Conservation (phyloP, 64 coral and sea anemone genomes). For the Actinia equina region DNA sequence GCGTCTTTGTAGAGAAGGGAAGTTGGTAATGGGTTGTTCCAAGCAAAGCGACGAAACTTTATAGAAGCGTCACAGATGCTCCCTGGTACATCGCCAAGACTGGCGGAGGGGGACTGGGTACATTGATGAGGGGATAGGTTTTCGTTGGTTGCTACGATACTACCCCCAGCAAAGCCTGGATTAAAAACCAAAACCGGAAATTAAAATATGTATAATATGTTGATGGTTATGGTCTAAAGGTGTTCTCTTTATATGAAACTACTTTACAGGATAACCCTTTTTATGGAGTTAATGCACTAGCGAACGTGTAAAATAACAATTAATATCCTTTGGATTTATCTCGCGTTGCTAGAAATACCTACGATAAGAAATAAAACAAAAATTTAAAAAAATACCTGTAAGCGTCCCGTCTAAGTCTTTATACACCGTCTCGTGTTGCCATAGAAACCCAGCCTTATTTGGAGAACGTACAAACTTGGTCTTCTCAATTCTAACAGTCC, state of each 20-base stretch:
- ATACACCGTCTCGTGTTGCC: slow-evolving; percentile 73
- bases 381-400: slow-evolving; percentile 31
- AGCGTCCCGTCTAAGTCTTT: slow-evolving; percentile 75
- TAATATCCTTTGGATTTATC: no score
- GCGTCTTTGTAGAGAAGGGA: slow-evolving; percentile 40
- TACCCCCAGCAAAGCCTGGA: slow-evolving; percentile 29
- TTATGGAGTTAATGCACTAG: no score
- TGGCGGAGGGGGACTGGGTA: slow-evolving; percentile 30
- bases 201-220: background rate
- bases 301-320: no score
- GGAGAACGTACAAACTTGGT: slow-evolving; percentile 28
- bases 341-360: no score
- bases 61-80: slow-evolving; percentile 43
- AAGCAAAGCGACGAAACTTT: slow-evolving; percentile 59
- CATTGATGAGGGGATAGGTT: slow-evolving; percentile 65
- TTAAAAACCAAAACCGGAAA: background rate
- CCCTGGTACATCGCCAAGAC: slow-evolving; percentile 25
- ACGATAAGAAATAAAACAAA: no score
- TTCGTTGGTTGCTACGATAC: slow-evolving; percentile 58
- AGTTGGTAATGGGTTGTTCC: slow-evolving; percentile 33
- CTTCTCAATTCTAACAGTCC: slow-evolving; percentile 49
- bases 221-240: no score
- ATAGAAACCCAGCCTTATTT: slow-evolving; percentile 58
- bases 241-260: background rate
- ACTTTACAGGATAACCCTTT: no score